Base-by-base conservation (phyloP, 2,113 vertebrate genomes). In the Gasterosteus nipponicus region DNA sequence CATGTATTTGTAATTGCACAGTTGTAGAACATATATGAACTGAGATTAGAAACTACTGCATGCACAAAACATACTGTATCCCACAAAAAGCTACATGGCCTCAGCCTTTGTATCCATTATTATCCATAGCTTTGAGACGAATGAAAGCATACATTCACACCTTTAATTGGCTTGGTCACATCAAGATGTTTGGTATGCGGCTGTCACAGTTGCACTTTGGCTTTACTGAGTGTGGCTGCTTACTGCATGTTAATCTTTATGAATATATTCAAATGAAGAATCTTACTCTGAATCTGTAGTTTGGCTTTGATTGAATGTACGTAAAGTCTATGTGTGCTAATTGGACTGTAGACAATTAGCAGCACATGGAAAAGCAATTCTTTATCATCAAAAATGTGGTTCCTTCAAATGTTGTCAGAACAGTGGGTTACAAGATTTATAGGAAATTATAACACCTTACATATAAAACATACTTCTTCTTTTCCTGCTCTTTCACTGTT, bases 121-220 rank as follows among this genome's bases (percentile, higher is more conserved):
- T 63, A 61, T 49, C 57, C 75, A 56, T 78, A 79, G 85, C 80
- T 77, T 78, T 85, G 79, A 84, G 78, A 39, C 74, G 31, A 67
- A n/a, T 49, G 19, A 47, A 75, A 69, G 38, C 75, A 80, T 81
- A 78, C 83, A 69, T 92, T 94, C 89, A 89, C 92, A 93, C 93
- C 90, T 93, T 92, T 94, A 93, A 93, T 94, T 94, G 93, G 87
- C 78, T 85, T 73, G 62, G 85, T 86, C 84, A 90, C 67, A 79
- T 78, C 41, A 60, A 16, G 68, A 79, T 69, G 71, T 49, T 85
- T 65, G 39, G 42, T 80, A 65, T 84, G 85, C 80, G 66, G 82
- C 81, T 87, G 82, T 85, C 85, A 88, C 39, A 67, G 35, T 71
- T 46, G 29, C 4, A 4, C 47, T 65, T 54, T 69, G 58, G 60